A percentile compares a stretch with the other conserved stretches of the same genome.
Conservation (phyloP, 2,888 invertebrate genomes). For the Parascotia fuliginaria region DNA sequence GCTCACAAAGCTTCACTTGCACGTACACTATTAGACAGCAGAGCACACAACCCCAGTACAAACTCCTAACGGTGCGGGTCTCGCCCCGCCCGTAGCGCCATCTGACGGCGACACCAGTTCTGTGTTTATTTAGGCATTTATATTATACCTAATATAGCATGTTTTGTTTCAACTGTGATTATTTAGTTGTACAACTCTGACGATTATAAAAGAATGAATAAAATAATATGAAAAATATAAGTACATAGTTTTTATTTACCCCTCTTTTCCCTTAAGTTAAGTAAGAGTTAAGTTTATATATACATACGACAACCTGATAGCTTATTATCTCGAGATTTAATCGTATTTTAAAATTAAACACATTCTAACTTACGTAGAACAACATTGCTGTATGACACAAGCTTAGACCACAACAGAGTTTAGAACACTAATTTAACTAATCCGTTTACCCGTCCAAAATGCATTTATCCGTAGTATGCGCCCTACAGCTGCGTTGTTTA, state of each 20-base stretch:
- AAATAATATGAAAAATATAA: conserved; percentile 70
- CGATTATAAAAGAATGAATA: conserved; percentile 85
- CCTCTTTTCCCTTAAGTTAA: not conserved
- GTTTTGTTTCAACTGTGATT: conserved; percentile 87
- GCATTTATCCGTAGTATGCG: too few species aligned
- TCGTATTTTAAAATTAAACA: too few species aligned
- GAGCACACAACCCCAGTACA: conserved; percentile 81
- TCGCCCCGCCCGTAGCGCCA: conserved; percentile 19
- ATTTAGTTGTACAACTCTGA: conserved; percentile 87
- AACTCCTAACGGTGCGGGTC: conserved; percentile 49
- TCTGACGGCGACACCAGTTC: conserved; percentile 50
- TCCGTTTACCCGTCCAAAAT: too few species aligned
- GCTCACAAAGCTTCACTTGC: conserved; percentile 14
- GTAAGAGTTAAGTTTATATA: too few species aligned
- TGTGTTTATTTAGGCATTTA: conserved; percentile 71
- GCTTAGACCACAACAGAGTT: too few species aligned
- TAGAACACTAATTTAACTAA: too few species aligned
- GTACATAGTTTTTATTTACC: conserved; percentile 49
- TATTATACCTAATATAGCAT: conserved; percentile 63
- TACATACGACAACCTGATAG: too few species aligned
- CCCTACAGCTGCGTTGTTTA: not conserved
- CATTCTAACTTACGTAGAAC: too few species aligned
- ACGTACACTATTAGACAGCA: conserved; percentile 57
- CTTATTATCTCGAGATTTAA: too few species aligned
- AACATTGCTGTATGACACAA: too few species aligned